Evolutionary conservation across 2,113 vertebrate species (phyloP).

Genomic region (Stigmatopora nigra): DNA sequence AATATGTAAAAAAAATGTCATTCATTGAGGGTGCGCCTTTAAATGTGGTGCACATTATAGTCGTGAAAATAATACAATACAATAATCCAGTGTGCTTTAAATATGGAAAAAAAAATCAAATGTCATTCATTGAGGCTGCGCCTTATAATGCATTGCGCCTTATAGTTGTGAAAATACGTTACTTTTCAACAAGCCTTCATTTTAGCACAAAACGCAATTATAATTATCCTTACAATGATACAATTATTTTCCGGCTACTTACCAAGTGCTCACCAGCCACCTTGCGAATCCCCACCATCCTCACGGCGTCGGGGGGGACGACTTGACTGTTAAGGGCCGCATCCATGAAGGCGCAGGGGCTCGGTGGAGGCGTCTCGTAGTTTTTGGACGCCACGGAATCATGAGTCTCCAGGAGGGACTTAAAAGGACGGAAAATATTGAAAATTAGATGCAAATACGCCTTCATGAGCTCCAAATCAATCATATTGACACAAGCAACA

Average conservation of each 20-base stretch:
- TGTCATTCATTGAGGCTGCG: no score
- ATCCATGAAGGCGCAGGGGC: slow-evolving; percentile 80
- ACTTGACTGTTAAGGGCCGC: slow-evolving; percentile 83
- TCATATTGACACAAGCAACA: slow-evolving; percentile 25
- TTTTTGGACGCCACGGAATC: slow-evolving; percentile 94
- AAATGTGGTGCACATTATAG: no score
- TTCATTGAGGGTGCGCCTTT: no score
- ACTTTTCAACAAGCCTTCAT: no score
- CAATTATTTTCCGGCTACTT: slow-evolving; percentile 34
- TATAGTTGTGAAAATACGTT: no score
- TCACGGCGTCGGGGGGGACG: slow-evolving; percentile 84
- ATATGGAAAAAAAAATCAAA: no score
- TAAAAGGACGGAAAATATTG: slow-evolving; percentile 12
- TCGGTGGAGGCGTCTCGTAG: slow-evolving; percentile 86
- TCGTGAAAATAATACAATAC: no score
- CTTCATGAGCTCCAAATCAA: slow-evolving; percentile 11
- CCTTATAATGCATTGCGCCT: no score
- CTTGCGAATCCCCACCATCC: slow-evolving; percentile 95
- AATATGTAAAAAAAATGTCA: no score
- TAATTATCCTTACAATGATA: no score
- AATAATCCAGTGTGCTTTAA: no score
- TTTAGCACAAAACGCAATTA: no score
- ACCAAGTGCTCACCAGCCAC: slow-evolving; percentile 90
- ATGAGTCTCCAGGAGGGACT: slow-evolving; percentile 93
- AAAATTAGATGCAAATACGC: not conserved